Evolutionary conservation across 2,113 vertebrate species (phyloP), one percentile per base, ranked within the genome.

Genomic region (Misgurnus anguillicaudatus): DNA sequence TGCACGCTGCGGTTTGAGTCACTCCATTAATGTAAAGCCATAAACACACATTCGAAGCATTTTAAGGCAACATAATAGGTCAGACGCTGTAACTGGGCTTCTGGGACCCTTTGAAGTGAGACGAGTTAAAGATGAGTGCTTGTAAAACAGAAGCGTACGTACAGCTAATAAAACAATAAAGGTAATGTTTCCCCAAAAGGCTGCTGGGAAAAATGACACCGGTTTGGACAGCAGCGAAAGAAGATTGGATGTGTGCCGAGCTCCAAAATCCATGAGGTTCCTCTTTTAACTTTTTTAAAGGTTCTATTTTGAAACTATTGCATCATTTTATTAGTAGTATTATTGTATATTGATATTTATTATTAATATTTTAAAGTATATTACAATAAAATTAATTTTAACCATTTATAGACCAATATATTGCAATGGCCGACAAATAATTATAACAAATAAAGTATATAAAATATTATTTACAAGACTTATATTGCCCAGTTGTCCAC

Each of bases 151-250:
- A 85, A 85, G 80, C 75, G 82, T 79, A 75, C 17, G 62, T 63
- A 73, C 82, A 84, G 84, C 88, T 82, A 86, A 82, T 68, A 87
- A 87, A 88, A 89, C 82, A 82, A 64, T n/a, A 74, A 80, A 71
- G 21, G 63, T 78, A 74, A 48, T 38, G 66, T 78, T 68, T 38
- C 66, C 82, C 78, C 68, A 10, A 67, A 16, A 63, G 75, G 75
- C 42, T 17, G 53, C 74, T 66, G 71, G 81, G 77, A 74, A 84
- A 48, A 82, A 82, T 77, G 77, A 84, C 82, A 80, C 78, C 57
- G 51, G 66, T 63, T 75, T 78, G 48, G 82, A 80, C 60, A 21
- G 42, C n/a, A 57, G 75, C 61, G 75, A 67, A 83, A 74, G 83
- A 80, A 83, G 75, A 71, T 24, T 71, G 36, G 41, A 64, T 24